Evolutionary conservation across 2,888 invertebrate genomes (phyloP), one percentile per base, ranked within the genome.

Genomic region (Alsophila aescularia): DNA sequence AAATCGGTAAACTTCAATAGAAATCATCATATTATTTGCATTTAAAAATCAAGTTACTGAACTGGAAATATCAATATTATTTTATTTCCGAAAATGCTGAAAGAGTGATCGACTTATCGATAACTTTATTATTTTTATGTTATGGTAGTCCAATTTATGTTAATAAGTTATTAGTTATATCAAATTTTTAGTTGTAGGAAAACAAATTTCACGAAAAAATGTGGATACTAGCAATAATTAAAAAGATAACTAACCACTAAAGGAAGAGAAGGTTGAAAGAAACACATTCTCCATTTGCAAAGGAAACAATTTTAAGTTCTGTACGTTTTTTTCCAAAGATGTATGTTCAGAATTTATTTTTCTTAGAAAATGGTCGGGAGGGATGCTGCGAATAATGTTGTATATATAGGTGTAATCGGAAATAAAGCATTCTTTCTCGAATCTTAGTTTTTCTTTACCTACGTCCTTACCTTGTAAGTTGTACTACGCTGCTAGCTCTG

Each of bases 261-360:
- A 45, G 34, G 42, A 31, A 13, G 32, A 34, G 13, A 39, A 37
- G 24, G 24, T 24, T 24, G 24, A 6, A 24, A 24, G 7, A 7
- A 31, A 13, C 47, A 34, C 29, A 60, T 44, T n/a, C 24, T 54
- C 58, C 49, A 60, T 64, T 62, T 54, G 45, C 58, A 53, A 55
- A 39, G 29, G 42, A 63, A 60, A 58, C 54, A 66, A 65, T 69
- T 67, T 66, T 43, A 65, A 62, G 56, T 70, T 76, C 69, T 60
- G 61, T 73, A 79, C 72, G 67, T 77, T 79, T 68, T 72, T 50
- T 60, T 56, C 54, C 82, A 81, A 82, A 83, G 81, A 81, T 79
- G 75, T 81, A 77, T 69, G 74, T 77, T 76, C 74, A 75, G 76
- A 79, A 75, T 75, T 78, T 77, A 77, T 81, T 82, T 82, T 83